Conservation (phyloP, 30 jellyfish, hydroid and myxozoan species). For the Hydractinia echinata region DNA sequence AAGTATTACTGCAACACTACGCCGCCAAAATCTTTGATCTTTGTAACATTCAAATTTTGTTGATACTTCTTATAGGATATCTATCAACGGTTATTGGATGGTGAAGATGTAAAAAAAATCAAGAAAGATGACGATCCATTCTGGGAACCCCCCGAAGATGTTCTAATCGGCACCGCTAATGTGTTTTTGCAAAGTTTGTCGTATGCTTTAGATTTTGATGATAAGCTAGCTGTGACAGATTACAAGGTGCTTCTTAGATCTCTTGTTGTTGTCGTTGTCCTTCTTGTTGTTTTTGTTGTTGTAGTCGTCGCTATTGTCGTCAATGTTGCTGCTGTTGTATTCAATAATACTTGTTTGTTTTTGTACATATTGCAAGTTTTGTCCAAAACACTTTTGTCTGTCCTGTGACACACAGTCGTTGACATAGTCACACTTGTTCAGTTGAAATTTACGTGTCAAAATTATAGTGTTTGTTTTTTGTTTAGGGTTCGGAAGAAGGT, state of each 20-base stretch:
- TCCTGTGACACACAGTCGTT: too few species aligned
- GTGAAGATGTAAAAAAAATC: conserved; percentile 60
- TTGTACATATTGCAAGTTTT: too few species aligned
- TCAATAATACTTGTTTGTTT: too few species aligned
- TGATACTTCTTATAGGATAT: conserved; percentile 47
- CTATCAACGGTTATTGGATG: conserved; percentile 90
- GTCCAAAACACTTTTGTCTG: too few species aligned
- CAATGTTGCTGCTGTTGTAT: too few species aligned
- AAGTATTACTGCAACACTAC: too few species aligned
- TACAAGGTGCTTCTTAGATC: conserved; percentile 52
- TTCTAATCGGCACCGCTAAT: conserved; percentile 91
- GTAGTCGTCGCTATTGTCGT: too few species aligned
- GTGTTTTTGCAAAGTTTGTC: conserved; percentile 92
- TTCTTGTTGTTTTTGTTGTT: too few species aligned
- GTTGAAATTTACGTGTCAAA: not conserved
- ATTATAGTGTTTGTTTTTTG: not conserved
- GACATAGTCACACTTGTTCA: not conserved
- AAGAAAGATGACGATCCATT: conserved; percentile 94
- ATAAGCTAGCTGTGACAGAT: conserved; percentile 77
- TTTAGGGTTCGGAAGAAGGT: conserved; percentile 95
- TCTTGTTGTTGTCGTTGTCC: too few species aligned
- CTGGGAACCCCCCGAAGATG: conserved; percentile 98
- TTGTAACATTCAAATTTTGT: too few species aligned
- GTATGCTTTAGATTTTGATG: conserved; percentile 87
- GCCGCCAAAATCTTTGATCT: too few species aligned